Evolutionary conservation across 2,113 vertebrate species (phyloP), one percentile per base, ranked within the genome.

Genomic region (Setophaga petechia): DNA sequence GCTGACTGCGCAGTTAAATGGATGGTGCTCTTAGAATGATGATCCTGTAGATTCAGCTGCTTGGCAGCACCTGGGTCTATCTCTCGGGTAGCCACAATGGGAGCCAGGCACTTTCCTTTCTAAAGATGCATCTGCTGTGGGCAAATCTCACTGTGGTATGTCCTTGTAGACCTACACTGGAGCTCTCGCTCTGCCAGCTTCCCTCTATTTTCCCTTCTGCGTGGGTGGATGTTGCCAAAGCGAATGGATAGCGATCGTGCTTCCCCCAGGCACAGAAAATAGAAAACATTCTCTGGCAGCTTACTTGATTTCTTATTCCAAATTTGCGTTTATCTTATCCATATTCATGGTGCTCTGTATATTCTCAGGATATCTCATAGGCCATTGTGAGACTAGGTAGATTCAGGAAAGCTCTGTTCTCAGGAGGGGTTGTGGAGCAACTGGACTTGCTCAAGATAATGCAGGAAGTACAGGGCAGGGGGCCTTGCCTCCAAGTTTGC

Each of bases 221-320:
- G 4, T 91, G 78, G 71, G 93, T 90, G 78, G 35, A 74, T 86
- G 90, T 88, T 95, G 95, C 93, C 95, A 91, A 93, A 94, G 79
- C 0, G 17, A 74, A 72, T 1, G 46, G 82, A 59, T 54, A 93
- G 90, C 0, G 0, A 80, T 88, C 7, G 0, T 46, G 7, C 67
- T 91, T 91, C 44, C 84, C 78, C 25, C 51, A 47, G 65, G 72
- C 87, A 88, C 83, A 92, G 90, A 88, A 93, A 95, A 83, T 31
- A 84, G 75, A 88, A 94, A 88, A 91, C 22, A 66, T 83, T 79
- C n/a, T 35, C 35, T 21, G 6, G 87, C 52, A 90, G 73, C 52
- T 84, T 75, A 84, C 54, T 84, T 75, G 35, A 89, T 90, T 90
- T 68, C 57, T 93, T 77, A 74, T 95, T 88, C 51, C 24, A 31